Base-by-base conservation (phyloP, 2,113 vertebrate genomes). In the Thunnus thynnus region DNA sequence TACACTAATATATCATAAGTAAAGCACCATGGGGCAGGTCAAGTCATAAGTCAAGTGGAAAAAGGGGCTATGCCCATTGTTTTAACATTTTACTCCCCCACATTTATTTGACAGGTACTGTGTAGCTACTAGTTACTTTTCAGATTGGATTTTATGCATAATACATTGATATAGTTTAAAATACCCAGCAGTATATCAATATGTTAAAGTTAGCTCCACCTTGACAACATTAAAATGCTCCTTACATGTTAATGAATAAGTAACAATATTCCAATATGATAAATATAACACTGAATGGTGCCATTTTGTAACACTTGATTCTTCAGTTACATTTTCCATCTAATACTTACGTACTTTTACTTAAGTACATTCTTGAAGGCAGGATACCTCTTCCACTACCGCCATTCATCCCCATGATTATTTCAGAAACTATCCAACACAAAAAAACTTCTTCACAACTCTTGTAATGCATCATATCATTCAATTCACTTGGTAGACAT, bases 1-100 rank as follows among this genome's bases (percentile, higher is more conserved):
- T 77, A 78, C 51, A 80, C 70, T 64, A 82, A 87, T 84, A 67
- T 36, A 68, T 65, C 50, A 71, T 76, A 72, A 80, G 60, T 60
- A 30, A 54, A 78, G 71, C 41, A 16, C n/a, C 25, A 30, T 80
- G 73, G 78, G 82, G 69, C 50, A 72, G 58, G 63, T 14, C 3
- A 3, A 76, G 79, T 17, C 62, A 69, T 14, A n/a, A 67, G 72
- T 73, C 54, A 66, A 73, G 78, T 30, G 36, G 76, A 85, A 72
- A 67, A 78, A 9, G 4, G 18, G 32, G 22, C 14, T 13, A 17
- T 14, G 57, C 18, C 30, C 30, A 20, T 11, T 79, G 32, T 73
- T 78, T 68, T 20, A 13, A 48, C 4, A 22, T 13, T 41, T 41
- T 41, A 52, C 65, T 68, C 48, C 48, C 54, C 51, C 36, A 54